These are phyloP conservation scores for Amblyteles armatorius DNA, from an alignment of 2,888 invertebrate species.

Conservation along the genomic window DNA sequence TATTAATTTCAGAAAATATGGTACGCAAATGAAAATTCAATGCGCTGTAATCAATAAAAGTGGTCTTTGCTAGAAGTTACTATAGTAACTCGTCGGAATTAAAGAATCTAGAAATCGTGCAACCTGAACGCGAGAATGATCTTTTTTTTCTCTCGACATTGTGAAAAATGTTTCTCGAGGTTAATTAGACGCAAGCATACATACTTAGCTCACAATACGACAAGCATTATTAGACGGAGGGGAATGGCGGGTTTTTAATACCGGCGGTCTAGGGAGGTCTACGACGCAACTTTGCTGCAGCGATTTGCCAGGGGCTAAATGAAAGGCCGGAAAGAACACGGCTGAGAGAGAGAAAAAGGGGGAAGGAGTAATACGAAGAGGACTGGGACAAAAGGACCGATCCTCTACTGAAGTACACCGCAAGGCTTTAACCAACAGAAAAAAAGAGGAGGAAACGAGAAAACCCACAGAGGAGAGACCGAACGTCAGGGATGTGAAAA, in stretches of 20 bases:
- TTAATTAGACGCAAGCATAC: slow-evolving; percentile 15
- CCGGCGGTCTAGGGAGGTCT: slow-evolving; percentile 19
- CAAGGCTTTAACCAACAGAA: slow-evolving; percentile 48
- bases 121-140: neutral
- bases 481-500: slow-evolving; percentile 74
- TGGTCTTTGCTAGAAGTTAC: too few species aligned
- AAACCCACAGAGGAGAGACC: slow-evolving; percentile 38
- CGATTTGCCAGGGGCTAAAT: slow-evolving; percentile 47
- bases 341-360: slow-evolving; percentile 15
- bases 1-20: too few species aligned
- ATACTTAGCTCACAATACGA: slow-evolving; percentile 4
- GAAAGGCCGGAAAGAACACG: slow-evolving; percentile 37
- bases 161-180: neutral
- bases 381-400: slow-evolving; percentile 60
- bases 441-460: slow-evolving; percentile 1
- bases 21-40: too few species aligned
- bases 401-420: slow-evolving; percentile 45
- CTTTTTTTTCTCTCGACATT: neutral
- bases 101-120: neutral
- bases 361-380: slow-evolving; percentile 33
- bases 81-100: neutral
- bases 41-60: too few species aligned
- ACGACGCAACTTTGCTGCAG: slow-evolving; percentile 43
- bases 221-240: slow-evolving; percentile 40
- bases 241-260: slow-evolving; percentile 50